Conservation (phyloP, 2,888 invertebrate genomes). For the Chaetoderma sp. region DNA sequence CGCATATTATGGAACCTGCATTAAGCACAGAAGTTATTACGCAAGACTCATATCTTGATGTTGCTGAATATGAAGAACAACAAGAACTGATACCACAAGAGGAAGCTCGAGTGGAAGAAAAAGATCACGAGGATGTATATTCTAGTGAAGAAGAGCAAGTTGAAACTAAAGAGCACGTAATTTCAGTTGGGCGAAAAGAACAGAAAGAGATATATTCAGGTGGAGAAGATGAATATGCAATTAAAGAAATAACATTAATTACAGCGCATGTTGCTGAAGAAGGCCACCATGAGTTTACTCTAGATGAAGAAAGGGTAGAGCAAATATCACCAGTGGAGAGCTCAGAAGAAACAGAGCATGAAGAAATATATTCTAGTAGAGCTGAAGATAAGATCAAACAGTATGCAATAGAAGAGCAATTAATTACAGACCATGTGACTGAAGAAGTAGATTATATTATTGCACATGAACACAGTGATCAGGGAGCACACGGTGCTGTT, state of each 20-base stretch:
- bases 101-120: conserved; percentile 79
- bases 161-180: no score
- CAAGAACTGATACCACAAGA: conserved; percentile 39
- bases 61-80: neutral
- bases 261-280: conserved; percentile 6
- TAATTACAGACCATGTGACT: no score
- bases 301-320: conserved; percentile 1
- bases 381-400: no score
- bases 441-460: no score
- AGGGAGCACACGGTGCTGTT: no score
- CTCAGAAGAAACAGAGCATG: no score
- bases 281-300: conserved; percentile 1
- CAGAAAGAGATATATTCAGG: no score
- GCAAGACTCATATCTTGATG: neutral
- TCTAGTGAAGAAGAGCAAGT: conserved; percentile 23
- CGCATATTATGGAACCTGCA: neutral
- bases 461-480: no score
- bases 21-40: neutral
- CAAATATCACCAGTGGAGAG: conserved; percentile 71
- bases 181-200: no score
- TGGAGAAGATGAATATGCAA: neutral
- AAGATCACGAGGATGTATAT: conserved; percentile 11
- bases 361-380: no score
- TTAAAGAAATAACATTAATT: conserved; percentile 10
- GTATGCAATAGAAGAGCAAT: no score